phyloP scores from a whole-genome alignment of 2,797 vertebrate species.

The Chiloscyllium punctatum region DNA sequence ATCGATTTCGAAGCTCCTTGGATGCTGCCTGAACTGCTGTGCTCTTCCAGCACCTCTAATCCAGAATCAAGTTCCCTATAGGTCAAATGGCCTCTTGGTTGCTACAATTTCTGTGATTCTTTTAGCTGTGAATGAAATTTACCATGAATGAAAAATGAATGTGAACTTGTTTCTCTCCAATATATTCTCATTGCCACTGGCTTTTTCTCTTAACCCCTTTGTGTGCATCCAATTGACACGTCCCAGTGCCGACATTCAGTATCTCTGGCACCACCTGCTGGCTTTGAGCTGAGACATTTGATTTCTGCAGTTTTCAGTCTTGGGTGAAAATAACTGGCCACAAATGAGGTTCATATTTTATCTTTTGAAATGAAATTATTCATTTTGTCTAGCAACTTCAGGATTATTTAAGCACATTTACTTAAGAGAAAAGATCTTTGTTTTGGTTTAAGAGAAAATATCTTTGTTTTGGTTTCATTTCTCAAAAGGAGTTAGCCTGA shows the following conservation, averaged over 20 bases:
- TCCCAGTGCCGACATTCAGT: neutral
- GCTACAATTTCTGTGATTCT: neutral
- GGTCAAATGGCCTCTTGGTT: neutral
- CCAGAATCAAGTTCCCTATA: too few species aligned
- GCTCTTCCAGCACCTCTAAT: too few species aligned
- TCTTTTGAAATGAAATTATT: neutral
- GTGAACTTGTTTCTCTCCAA: neutral
- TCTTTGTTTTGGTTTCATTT: neutral
- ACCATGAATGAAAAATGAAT: neutral
- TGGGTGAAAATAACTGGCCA: slow-evolving; percentile 1
- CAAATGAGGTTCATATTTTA: neutral
- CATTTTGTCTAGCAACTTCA: neutral
- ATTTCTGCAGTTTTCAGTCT: neutral
- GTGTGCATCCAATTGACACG: neutral
- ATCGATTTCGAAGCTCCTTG: too few species aligned
- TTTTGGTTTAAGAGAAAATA: neutral
- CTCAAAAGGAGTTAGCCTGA: neutral
- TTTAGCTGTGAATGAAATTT: neutral
- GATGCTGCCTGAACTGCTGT: too few species aligned
- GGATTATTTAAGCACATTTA: neutral
- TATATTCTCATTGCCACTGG: neutral
- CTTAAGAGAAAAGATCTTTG: neutral
- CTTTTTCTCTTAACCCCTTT: neutral
- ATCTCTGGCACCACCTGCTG: slow-evolving; percentile 27
- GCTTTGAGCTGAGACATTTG: neutral